A percentile compares a stretch with the other conserved stretches of the same genome.
These are phyloP conservation scores for Danio jaintianensis DNA, from an alignment of 2,797 vertebrate genomes.

Conservation along the genomic window DNA sequence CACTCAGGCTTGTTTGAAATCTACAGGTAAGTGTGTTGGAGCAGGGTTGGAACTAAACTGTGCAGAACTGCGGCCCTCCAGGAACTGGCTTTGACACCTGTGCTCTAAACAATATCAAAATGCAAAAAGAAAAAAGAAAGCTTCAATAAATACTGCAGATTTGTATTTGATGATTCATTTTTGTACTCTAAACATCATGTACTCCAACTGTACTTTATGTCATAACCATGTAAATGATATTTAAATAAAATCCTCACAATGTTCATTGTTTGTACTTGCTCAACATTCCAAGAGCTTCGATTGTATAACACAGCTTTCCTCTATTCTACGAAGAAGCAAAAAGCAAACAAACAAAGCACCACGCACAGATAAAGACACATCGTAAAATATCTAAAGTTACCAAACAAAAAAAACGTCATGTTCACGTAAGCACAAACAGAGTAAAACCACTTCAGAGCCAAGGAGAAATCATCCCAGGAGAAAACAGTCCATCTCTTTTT, in stretches of 20 bases:
- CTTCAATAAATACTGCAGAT: too few species aligned
- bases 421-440: background rate
- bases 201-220: background rate
- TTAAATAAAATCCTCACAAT: background rate
- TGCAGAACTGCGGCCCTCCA: too few species aligned
- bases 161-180: too few species aligned
- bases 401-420: constrained; percentile 17
- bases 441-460: background rate
- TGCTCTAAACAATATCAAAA: too few species aligned
- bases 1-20: too few species aligned
- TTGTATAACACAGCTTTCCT: background rate
- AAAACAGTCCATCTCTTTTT: background rate
- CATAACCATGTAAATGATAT: background rate
- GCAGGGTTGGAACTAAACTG: too few species aligned
- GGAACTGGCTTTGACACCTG: too few species aligned
- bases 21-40: too few species aligned
- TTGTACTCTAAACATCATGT: background rate
- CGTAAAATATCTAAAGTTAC: background rate
- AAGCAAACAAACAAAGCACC: background rate
- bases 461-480: background rate
- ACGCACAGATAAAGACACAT: background rate
- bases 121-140: too few species aligned
- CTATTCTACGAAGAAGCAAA: background rate
- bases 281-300: background rate
- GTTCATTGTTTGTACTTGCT: background rate